Percentiles rank a stretch among this genome's conserved stretches.
Conservation (phyloP, 2,797 vertebrate species). For the Dendrocincla tyrannina region DNA sequence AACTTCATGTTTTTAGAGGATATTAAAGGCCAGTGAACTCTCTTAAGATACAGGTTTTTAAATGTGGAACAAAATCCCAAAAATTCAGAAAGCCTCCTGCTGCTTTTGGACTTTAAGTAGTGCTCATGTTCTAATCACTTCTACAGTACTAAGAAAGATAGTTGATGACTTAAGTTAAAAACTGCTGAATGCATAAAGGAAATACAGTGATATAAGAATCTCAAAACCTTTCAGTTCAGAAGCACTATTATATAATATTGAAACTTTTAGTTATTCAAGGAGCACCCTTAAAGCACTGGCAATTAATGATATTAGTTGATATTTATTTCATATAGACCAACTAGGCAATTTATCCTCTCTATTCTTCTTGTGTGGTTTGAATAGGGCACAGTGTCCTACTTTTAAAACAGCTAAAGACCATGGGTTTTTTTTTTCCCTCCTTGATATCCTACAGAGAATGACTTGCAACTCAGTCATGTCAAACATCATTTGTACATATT, state of each 20-base stretch:
- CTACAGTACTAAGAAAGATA: background rate
- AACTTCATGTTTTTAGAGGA: background rate
- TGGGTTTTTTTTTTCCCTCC: background rate
- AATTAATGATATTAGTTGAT: background rate
- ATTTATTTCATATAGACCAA: background rate
- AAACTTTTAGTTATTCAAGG: background rate
- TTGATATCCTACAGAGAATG: background rate
- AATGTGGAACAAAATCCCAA: background rate
- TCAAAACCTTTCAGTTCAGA: background rate
- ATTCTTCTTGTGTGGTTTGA: background rate
- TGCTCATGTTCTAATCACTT: background rate
- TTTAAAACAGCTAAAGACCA: background rate
- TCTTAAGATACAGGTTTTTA: background rate
- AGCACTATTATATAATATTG: background rate
- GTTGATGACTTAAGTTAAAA: background rate
- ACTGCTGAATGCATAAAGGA: background rate
- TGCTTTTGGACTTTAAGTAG: background rate
- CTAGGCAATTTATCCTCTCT: background rate
- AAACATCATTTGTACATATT: background rate
- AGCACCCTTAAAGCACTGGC: background rate
- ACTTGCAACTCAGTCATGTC: background rate
- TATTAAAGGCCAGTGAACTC: background rate
- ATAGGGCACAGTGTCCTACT: background rate
- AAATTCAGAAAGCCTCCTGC: background rate
- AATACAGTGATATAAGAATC: background rate